Conservation (phyloP, 2,888 invertebrate genomes). For the Chaetogeoica ovagalla region DNA sequence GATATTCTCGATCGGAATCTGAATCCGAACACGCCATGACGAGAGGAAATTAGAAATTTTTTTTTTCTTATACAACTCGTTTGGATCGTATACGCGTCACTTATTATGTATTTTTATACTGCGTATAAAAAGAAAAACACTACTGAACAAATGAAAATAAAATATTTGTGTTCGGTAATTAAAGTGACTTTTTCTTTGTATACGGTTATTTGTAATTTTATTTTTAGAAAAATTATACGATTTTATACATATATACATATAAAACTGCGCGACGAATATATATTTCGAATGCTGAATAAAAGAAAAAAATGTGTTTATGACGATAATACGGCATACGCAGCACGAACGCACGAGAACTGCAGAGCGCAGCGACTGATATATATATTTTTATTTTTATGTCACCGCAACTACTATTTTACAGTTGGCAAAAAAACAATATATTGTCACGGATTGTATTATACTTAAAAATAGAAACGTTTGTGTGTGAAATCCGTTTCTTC, state of each 20-base stretch:
- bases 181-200: not conserved
- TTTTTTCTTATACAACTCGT: not conserved
- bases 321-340: not conserved
- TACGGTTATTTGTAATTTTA: conserved; percentile 4
- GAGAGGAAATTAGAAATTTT: not conserved
- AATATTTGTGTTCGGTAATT: not conserved
- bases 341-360: not conserved
- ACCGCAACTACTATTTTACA: conserved; percentile 9
- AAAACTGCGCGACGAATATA: not conserved
- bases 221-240: not conserved
- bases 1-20: conserved; percentile 43
- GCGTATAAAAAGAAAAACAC: not conserved
- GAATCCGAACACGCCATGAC: conserved; percentile 31
- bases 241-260: not conserved
- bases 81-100: not conserved
- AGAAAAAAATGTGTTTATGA: not conserved
- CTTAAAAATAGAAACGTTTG: conserved; percentile 42
- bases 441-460: not conserved
- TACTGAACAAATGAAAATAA: not conserved
- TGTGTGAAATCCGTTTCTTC: not conserved
- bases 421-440: conserved; percentile 49
- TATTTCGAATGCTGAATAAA: not conserved
- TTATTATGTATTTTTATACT: not conserved
- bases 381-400: conserved; percentile 25
- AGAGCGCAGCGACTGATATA: conserved; percentile 24